Conservation (phyloP, 2,888 invertebrate genomes). For the Pachycephus smyrnensis region DNA sequence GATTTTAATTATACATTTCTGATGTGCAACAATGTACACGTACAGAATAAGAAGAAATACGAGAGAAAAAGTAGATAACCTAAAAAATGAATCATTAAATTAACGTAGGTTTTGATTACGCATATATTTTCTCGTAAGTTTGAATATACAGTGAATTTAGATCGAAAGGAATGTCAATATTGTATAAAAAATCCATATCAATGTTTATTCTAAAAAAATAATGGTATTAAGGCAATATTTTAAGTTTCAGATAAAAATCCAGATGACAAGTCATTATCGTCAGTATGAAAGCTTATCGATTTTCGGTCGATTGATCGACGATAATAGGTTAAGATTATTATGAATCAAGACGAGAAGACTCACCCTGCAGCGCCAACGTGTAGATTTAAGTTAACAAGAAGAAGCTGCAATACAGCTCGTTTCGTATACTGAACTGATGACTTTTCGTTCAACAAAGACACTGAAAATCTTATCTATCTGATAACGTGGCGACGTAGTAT, state of each 20-base stretch:
- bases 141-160: background rate
- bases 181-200: background rate
- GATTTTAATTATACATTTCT: background rate
- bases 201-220: background rate
- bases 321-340: background rate
- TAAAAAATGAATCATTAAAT: background rate
- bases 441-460: conserved; percentile 43
- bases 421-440: conserved; percentile 37
- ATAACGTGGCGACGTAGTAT: conserved; percentile 42
- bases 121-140: background rate
- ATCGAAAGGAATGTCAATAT: background rate
- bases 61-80: background rate
- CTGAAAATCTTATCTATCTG: conserved; percentile 35
- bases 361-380: background rate
- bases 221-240: background rate
- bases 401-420: conserved; percentile 33
- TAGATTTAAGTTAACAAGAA: background rate
- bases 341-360: background rate
- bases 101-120: background rate
- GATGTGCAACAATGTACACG: background rate
- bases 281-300: background rate
- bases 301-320: background rate
- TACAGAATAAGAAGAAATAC: background rate
- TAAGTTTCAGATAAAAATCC: background rate
- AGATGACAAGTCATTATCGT: background rate